Evolutionary conservation across 2,888 invertebrate genomes (phyloP), one percentile per base, ranked within the genome.

Genomic region (Cheilosia scutellata): DNA sequence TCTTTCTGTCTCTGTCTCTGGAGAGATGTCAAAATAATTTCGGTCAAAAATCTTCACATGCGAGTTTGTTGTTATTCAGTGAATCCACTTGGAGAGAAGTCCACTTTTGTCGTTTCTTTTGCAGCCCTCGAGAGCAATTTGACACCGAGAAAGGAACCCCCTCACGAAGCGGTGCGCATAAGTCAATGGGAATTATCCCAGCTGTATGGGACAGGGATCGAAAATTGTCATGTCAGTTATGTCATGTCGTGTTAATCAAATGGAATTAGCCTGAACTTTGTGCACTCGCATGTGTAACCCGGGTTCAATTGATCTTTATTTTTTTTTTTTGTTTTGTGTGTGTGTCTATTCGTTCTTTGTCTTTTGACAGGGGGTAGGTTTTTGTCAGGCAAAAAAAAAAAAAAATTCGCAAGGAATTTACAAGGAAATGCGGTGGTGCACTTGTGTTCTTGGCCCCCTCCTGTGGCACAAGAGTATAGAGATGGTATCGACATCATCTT

Each of bases 201-300:
- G 78, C 74, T 75, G 57, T 57, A 72, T 57, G 78, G 75, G 70
- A 79, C 70, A 75, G 75, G 65, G 71, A 84, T 76, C 70, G 80
- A 84, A 84, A 84, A 84, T 80, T 84, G 80, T 84, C 84, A 80
- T 80, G 84, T 84, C 84, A 84, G 84, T 84, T 84, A 84, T 84
- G 84, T 84, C 84, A 80, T 76, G 75, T 84, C 58, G 84, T 84
- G 84, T 84, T 84, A 84, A 84, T 84, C 84, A 84, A 84, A 80
- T 42, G 49, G 80, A 84, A 84, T 84, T 84, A 84, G 84, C 75
- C 66, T 84, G 84, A 84, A 84, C 84, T 71, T 66, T 80, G 84
- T 62, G 84, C 84, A 84, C 80, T 84, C 80, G 75, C 47, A 70
- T 66, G 84, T 76, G 51, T 63, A 74, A 51, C 51, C 75, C 74